Evolutionary conservation across 2,888 invertebrate genomes (phyloP), one percentile per base, ranked within the genome.

Genomic region (Zaprionus obscuricornis): DNA sequence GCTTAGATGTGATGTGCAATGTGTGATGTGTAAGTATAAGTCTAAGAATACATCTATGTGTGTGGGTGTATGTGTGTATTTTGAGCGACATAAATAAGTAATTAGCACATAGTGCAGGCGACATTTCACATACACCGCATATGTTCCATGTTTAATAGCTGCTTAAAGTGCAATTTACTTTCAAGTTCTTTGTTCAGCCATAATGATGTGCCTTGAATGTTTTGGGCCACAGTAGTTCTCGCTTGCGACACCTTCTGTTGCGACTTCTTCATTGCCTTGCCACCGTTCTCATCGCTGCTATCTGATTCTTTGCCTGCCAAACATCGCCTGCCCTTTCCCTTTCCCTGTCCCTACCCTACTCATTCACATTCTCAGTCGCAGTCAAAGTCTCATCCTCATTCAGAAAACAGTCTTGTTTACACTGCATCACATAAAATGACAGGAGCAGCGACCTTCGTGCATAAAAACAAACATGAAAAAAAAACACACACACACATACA

Each of bases 141-240:
- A 60, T 42, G 37, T 51, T 17, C 24, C 64, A 55, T 66, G 51
- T 67, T 78, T 72, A 81, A 85, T 77, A 73, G 83, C 66, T 69
- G 70, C 70, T 78, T 78, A 78, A 69, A 78, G 85, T 66, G 67
- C 73, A 78, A 78, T 78, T 85, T 85, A 66, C 60, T 67, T 64
- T 67, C 66, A 45, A 66, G 63, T 52, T 59, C 66, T 81, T 81
- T 85, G 73, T 81, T 66, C 57, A 42, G 39, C 31, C 64, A 75
- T 73, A 85, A 85, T 78, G 75, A 69, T 60, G 85, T 55, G 43
- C 36, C 46, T 45, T 43, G 57, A 42, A 50, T 42, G 27, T 8
- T n/a, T n/a, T 39, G 43, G 33, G 47, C 37, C 43, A 33, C n/a
- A n/a, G n/a, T 43, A 57, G 54, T 37, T 37, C 46, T 26, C 7